Evolutionary conservation across 2,888 invertebrate species (phyloP), one percentile per base, ranked within the genome.

Genomic region (Kuschelorhynchus macadamiae): DNA sequence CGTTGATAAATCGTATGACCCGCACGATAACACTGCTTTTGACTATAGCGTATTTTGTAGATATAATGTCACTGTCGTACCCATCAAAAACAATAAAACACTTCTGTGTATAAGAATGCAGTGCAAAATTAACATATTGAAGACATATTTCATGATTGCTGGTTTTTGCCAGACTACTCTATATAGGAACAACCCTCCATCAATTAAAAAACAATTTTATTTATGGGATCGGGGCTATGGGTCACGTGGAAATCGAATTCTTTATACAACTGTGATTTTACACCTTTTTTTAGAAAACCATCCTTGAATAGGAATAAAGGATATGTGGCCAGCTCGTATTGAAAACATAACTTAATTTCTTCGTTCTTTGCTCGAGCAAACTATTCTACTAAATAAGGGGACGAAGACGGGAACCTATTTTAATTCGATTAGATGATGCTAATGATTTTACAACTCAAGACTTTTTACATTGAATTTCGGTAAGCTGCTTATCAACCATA

Each of bases 51-150:
- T 25, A 3, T 25, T 25, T 25, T 25, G 25, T 25, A 25, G 25
- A 25, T 25, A 7, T 25, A 25, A 25, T 25, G 25, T 7, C 25
- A 25, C 25, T n/a, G n/a, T n/a, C n/a, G n/a, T n/a, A n/a, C n/a
- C n/a, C n/a, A n/a, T 5, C 25, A 5, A 25, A 25, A 25, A 25
- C 25, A 25, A 25, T 25, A 25, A 5, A 25, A 25, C 25, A 25
- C 25, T 25, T 25, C n/a, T 5, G 11, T 36, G 36, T 36, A 30
- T 50, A 50, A 30, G 1, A 30, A 50, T 50, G 50, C 14, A 50
- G 14, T 36, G 36, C 53, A 20, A 32, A 53, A 20, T 53, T 53
- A 12, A 33, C 36, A 18, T 53, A 39, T 53, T 53, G 47, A 16
- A 25, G n/a, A 8, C 25, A 47, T 21, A 47, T 47, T 16, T 47